Evolutionary conservation across 35 echinoderm and acorn worm species (phyloP).

Genomic region (Holothuria glaberrima): DNA sequence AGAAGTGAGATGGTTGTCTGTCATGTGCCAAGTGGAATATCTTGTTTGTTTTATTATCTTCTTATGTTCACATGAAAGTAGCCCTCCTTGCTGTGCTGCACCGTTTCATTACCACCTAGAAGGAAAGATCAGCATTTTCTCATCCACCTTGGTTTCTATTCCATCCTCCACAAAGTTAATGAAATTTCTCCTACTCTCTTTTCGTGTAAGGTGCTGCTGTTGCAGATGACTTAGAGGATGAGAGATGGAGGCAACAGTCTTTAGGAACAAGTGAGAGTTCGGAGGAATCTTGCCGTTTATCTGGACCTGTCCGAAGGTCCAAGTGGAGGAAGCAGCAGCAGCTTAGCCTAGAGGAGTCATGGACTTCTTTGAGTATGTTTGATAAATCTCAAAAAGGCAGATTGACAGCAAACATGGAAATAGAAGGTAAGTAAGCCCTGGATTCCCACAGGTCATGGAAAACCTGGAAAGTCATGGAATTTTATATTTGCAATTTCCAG

Average conservation of each 20-base stretch:
- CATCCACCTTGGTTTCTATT: too few species aligned
- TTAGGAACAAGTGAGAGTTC: constrained; percentile 25
- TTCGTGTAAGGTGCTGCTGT: constrained; percentile 36
- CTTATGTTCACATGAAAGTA: too few species aligned
- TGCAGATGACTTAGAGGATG: constrained; percentile 85
- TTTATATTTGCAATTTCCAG: too few species aligned
- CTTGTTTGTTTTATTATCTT: too few species aligned
- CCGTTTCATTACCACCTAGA: too few species aligned
- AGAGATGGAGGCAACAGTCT: constrained; percentile 67
- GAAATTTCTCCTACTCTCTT: neutral
- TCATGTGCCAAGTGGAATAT: too few species aligned
- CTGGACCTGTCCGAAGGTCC: constrained; percentile 36
- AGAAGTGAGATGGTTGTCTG: too few species aligned
- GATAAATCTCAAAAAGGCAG: constrained; percentile 90
- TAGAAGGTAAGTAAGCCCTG: constrained; percentile 72
- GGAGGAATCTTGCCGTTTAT: constrained; percentile 43
- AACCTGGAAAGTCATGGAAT: too few species aligned
- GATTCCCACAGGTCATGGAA: too few species aligned
- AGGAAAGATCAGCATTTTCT: too few species aligned
- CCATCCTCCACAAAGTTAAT: neutral
- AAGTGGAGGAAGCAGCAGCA: constrained; percentile 71
- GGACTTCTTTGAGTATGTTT: constrained; percentile 87
- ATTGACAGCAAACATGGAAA: constrained; percentile 77
- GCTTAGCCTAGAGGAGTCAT: constrained; percentile 84
- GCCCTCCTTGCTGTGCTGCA: too few species aligned